Evolutionary conservation across 2,797 vertebrate species (phyloP).

Genomic region (Argentina silus): DNA sequence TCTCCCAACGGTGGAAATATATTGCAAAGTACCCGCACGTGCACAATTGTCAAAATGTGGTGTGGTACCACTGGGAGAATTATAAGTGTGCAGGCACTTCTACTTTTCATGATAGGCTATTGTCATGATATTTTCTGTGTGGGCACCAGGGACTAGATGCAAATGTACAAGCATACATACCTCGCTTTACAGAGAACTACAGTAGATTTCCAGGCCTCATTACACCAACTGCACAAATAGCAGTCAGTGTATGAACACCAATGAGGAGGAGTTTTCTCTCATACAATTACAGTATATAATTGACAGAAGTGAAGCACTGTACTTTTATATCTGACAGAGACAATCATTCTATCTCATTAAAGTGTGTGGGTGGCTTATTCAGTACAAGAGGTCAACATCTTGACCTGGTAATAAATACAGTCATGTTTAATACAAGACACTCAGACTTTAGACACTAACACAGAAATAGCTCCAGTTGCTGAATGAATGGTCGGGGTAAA

Average conservation of each 20-base stretch:
- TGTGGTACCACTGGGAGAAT: neutral
- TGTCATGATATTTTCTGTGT: neutral
- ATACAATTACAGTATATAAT: neutral
- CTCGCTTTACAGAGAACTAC: neutral
- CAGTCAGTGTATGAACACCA: neutral
- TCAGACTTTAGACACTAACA: neutral
- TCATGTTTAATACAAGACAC: neutral
- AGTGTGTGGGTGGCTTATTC: slow-evolving; percentile 40
- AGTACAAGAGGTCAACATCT: slow-evolving; percentile 27
- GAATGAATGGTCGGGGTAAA: neutral
- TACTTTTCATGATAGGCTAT: neutral
- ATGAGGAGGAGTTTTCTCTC: neutral
- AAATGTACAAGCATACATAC: neutral
- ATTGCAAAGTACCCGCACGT: neutral
- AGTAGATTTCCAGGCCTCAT: neutral
- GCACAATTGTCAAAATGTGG: neutral
- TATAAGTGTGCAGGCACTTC: neutral
- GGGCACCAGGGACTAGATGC: neutral
- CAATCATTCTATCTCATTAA: slow-evolving; percentile 56
- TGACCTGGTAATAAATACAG: slow-evolving; percentile 43
- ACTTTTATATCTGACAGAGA: slow-evolving; percentile 39
- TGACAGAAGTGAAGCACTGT: neutral
- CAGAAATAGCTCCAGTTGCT: neutral
- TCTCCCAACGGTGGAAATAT: neutral
- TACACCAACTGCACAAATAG: neutral